Conservation (phyloP, 1,140 invertebrate species). For the Drosophila varians region DNA sequence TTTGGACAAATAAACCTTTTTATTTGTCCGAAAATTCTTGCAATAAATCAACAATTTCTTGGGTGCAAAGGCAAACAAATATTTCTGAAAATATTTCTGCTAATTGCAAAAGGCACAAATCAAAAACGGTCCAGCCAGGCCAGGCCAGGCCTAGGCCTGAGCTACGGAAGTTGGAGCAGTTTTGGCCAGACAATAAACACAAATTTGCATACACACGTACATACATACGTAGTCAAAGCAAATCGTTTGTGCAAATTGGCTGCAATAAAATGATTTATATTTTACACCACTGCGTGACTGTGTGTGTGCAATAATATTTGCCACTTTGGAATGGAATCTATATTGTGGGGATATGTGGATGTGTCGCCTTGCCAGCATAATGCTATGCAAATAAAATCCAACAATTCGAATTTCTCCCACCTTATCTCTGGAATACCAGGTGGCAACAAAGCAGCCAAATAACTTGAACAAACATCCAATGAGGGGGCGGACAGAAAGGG, state of each 20-base stretch:
- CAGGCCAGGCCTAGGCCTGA: conserved; percentile 47
- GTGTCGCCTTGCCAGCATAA: conserved; percentile 51
- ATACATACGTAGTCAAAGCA: conserved; percentile 53
- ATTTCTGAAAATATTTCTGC: conserved; percentile 31
- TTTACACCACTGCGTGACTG: conserved; percentile 30
- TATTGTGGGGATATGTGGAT: conserved; percentile 2
- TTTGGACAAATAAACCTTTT: conserved; percentile 24
- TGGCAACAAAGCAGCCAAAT: conserved; percentile 66
- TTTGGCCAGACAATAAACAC: conserved; percentile 51
- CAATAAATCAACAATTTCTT: conserved; percentile 40
- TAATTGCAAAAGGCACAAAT: conserved; percentile 56
- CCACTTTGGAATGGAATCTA: conserved; percentile 25
- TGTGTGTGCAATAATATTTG: conserved; percentile 46
- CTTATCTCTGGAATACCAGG: conserved; percentile 39
- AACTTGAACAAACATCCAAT: conserved; percentile 62
- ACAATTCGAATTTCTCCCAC: conserved; percentile 40
- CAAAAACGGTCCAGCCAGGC: conserved; percentile 45
- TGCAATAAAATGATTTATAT: conserved; percentile 79
- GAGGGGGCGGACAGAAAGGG: neutral
- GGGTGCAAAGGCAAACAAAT: conserved; percentile 12
- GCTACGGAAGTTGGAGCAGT: too few relatives aligned
- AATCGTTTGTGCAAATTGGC: conserved; percentile 80
- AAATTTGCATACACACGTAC: conserved; percentile 59
- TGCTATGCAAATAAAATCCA: conserved; percentile 73
- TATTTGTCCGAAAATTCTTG: conserved; percentile 20